A percentile compares a stretch with the other conserved stretches of the same genome.
Evolutionary conservation across 2,113 vertebrate species (phyloP).

Genomic region (Dascyllus trimaculatus): DNA sequence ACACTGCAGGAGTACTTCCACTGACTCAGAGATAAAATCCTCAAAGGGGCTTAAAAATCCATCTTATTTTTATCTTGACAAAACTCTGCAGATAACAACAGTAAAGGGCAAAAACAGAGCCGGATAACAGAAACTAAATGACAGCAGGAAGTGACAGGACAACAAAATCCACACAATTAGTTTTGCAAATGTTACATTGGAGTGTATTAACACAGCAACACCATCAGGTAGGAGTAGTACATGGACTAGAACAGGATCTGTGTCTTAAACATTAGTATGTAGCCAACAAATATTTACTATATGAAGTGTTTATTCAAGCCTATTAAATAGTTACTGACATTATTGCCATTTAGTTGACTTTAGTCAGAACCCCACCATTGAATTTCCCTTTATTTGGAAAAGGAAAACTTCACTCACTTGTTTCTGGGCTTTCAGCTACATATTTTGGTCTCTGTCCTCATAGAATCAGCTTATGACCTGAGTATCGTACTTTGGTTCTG

Average conservation of each 20-base stretch:
- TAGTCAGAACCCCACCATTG: no score
- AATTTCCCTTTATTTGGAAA: no score
- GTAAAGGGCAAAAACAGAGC: constrained; percentile 31
- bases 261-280: neutral
- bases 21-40: constrained; percentile 43
- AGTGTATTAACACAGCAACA: neutral
- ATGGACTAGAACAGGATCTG: neutral
- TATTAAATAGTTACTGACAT: neutral
- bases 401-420: no score
- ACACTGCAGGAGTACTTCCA: constrained; percentile 32
- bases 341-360: neutral
- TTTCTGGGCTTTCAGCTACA: no score
- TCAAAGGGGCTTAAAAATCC: constrained; percentile 39
- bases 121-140: constrained; percentile 24
- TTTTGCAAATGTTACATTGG: neutral
- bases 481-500: no score
- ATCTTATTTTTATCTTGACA: constrained; percentile 40
- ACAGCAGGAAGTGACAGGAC: constrained; percentile 6
- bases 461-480: no score
- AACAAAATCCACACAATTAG: constrained; percentile 13
- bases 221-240: neutral
- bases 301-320: neutral
- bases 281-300: neutral
- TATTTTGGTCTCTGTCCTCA: no score
- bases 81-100: constrained; percentile 49